A percentile compares a stretch with the other conserved stretches of the same genome.
These are phyloP conservation scores for Hofmannophila pseudospretella DNA, from an alignment of 2,888 invertebrate genomes.

Conservation along the genomic window DNA sequence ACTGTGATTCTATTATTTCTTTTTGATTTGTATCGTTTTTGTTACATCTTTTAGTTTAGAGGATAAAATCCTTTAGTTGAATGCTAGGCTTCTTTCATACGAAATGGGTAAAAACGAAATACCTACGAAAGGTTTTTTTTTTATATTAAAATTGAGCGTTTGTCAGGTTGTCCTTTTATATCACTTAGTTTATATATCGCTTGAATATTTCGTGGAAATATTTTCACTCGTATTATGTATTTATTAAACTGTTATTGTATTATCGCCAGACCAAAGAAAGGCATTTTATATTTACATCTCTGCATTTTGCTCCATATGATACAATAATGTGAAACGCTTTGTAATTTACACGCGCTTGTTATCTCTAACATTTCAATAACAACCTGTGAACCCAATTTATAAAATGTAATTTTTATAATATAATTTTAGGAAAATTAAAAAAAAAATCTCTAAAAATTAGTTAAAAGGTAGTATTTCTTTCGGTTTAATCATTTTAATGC, in stretches of 20 bases:
- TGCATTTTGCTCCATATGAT: slow-evolving; percentile 18
- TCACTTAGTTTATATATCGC: neutral
- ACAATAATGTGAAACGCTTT: slow-evolving; percentile 34
- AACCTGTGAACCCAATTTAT: slow-evolving; percentile 29
- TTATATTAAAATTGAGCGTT: slow-evolving; percentile 26
- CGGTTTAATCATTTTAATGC: slow-evolving; percentile 21
- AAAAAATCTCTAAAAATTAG: neutral
- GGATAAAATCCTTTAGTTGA: slow-evolving; percentile 63
- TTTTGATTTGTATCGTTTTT: slow-evolving; percentile 47
- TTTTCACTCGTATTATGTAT: neutral
- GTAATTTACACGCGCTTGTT: slow-evolving; percentile 40
- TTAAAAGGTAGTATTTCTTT: slow-evolving; percentile 7
- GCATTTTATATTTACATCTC: slow-evolving; percentile 36
- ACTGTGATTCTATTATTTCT: slow-evolving; percentile 64
- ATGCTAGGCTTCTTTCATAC: slow-evolving; percentile 45
- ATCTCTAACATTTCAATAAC: slow-evolving; percentile 15
- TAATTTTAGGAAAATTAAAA: neutral
- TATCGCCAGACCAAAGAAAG: slow-evolving; percentile 50
- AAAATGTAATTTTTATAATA: slow-evolving; percentile 1
- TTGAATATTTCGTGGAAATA: neutral
- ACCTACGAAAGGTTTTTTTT: slow-evolving; percentile 15
- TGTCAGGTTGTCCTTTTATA: slow-evolving; percentile 27
- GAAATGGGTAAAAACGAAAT: slow-evolving; percentile 16
- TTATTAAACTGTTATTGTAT: too few relatives aligned
- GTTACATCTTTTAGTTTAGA: slow-evolving; percentile 45